These are phyloP conservation scores for Peromyscus maniculatus DNA, from an alignment of 2,113 vertebrate species.

Conservation along the genomic window DNA sequence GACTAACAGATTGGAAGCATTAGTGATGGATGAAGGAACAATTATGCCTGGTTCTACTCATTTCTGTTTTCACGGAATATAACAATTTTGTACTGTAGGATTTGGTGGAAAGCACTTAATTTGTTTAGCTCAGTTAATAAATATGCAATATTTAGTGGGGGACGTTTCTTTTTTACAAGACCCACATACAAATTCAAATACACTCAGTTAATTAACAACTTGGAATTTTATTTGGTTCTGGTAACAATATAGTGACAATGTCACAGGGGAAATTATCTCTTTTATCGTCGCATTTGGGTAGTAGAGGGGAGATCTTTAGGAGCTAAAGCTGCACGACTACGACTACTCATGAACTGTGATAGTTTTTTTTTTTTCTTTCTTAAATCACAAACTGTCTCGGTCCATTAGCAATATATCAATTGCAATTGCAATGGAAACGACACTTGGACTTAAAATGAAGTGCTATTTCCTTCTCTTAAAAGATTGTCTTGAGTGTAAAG, in stretches of 20 bases:
- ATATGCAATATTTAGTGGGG: constrained; percentile 40
- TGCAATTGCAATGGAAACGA: constrained; percentile 62
- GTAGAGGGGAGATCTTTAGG: constrained; percentile 44
- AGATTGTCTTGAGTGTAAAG: constrained; percentile 61
- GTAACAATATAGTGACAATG: constrained; percentile 61
- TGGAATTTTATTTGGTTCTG: constrained; percentile 66
- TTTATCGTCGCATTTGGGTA: constrained; percentile 22
- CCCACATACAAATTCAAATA: constrained; percentile 63
- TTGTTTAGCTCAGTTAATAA: constrained; percentile 68
- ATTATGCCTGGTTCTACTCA: constrained; percentile 63
- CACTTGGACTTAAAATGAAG: constrained; percentile 65
- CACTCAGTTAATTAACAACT: constrained; percentile 68
- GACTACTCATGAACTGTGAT: constrained; percentile 17
- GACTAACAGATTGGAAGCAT: constrained; percentile 66
- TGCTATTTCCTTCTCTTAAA: constrained; percentile 70
- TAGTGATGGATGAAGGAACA: constrained; percentile 63
- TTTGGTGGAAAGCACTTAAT: constrained; percentile 48
- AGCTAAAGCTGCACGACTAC: constrained; percentile 18
- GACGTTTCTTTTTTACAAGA: constrained; percentile 45
- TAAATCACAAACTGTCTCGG: constrained; percentile 59
- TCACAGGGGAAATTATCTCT: constrained; percentile 48
- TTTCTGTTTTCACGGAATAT: constrained; percentile 67
- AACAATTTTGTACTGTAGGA: constrained; percentile 49
- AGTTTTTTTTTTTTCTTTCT: constrained; percentile 16
- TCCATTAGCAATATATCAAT: constrained; percentile 68